Percentiles rank a stretch among this genome's conserved stretches.
These are phyloP conservation scores for Oreochromis tanganicae DNA, from an alignment of 2,113 vertebrate genomes.

Conservation along the genomic window DNA sequence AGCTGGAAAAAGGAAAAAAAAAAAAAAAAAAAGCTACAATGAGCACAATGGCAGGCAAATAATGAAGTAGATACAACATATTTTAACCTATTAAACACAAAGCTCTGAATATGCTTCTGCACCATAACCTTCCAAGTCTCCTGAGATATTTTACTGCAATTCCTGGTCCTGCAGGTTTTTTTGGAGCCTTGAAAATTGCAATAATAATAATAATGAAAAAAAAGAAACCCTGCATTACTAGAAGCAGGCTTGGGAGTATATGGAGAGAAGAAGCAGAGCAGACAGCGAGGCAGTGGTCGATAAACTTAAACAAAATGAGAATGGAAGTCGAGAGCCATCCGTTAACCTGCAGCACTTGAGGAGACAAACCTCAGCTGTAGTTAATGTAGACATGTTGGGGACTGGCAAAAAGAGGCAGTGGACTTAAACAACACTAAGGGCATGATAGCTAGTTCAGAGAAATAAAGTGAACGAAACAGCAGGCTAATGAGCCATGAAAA, in stretches of 20 bases:
- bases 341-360: conserved; percentile 32
- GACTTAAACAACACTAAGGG: conserved; percentile 42
- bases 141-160: not conserved
- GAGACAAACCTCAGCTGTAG: conserved; percentile 49
- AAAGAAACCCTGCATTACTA: not conserved
- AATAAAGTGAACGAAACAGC: conserved; percentile 58
- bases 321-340: conserved; percentile 35
- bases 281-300: conserved; percentile 38
- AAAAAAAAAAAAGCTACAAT: not conserved
- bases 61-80: not conserved
- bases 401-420: conserved; percentile 28
- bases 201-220: not conserved
- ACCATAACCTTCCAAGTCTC: not conserved
- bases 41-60: not conserved
- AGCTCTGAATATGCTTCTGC: not conserved
- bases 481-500: conserved; percentile 65
- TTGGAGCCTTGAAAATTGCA: conserved; percentile 13
- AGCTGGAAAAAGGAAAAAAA: too few species aligned
- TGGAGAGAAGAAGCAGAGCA: conserved; percentile 9
- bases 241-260: conserved; percentile 11
- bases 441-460: conserved; percentile 45
- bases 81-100: not conserved
- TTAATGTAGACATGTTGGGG: conserved; percentile 57
- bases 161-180: not conserved
- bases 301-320: conserved; percentile 48